phyloP scores from a whole-genome alignment of 1,140 invertebrate species.

The Tetragonula clypearis region DNA sequence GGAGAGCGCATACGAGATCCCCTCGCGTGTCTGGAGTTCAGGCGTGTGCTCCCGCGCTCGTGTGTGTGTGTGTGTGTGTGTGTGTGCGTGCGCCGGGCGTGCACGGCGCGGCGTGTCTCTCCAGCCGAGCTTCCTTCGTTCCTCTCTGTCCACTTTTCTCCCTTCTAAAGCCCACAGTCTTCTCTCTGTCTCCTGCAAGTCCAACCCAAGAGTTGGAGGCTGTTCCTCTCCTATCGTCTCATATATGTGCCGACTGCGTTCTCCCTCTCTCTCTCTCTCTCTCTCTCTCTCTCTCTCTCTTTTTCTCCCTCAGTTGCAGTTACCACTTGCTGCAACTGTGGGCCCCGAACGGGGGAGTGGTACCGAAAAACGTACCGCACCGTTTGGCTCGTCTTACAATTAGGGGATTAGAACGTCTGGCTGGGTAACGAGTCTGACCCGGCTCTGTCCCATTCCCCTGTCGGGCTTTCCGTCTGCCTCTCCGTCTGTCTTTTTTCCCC shows the following conservation, averaged over 20 bases:
- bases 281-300: not conserved
- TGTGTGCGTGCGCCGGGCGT: not conserved
- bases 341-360: no score
- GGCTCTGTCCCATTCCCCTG: constrained; percentile 10
- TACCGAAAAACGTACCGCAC: not conserved
- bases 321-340: not conserved
- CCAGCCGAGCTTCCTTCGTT: constrained; percentile 29
- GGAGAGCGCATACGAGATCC: no score
- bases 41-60: no score
- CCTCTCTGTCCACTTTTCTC: constrained; percentile 7
- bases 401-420: constrained; percentile 40
- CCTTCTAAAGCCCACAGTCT: not conserved
- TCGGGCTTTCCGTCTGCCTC: not conserved
- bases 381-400: constrained; percentile 19
- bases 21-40: no score
- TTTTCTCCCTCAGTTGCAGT: not conserved
- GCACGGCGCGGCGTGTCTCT: not conserved
- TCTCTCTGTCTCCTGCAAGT: not conserved
- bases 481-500: not conserved
- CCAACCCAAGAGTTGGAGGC: not conserved
- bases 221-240: not conserved
- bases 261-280: not conserved
- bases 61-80: no score
- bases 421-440: constrained; percentile 39
- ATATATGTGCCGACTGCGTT: not conserved